Evolutionary conservation across 1,140 invertebrate species (phyloP).

Genomic region (Drosophila virilis): DNA sequence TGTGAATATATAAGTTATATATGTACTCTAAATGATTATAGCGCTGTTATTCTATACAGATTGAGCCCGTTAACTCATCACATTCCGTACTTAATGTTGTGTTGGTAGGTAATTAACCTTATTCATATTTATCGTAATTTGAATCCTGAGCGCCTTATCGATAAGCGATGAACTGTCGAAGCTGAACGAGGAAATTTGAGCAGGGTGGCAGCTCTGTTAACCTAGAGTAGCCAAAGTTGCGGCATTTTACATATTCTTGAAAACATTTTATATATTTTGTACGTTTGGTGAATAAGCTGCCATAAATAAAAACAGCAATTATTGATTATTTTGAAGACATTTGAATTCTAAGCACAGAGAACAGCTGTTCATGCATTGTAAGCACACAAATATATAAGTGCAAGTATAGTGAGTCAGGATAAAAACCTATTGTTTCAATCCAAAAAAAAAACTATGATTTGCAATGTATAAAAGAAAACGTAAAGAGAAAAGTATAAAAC

Average conservation of each 20-base stretch:
- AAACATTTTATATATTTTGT: not conserved
- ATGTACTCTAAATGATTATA: not conserved
- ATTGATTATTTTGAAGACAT: too few species aligned
- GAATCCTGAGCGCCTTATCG: not conserved
- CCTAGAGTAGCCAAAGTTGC: not conserved
- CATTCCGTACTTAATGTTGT: not conserved
- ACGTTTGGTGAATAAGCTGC: not conserved
- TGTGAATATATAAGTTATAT: not conserved
- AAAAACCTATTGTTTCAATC: too few species aligned
- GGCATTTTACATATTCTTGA: not conserved
- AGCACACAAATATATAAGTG: too few species aligned
- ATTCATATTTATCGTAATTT: not conserved
- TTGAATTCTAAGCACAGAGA: not conserved
- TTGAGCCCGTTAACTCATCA: not conserved
- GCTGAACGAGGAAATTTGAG: not conserved
- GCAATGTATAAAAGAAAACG: too few species aligned
- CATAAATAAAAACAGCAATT: too few species aligned
- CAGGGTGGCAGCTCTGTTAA: not conserved
- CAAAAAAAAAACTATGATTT: too few species aligned
- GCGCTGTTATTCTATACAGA: not conserved
- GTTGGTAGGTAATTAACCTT: conserved; percentile 2
- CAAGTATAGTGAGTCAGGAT: too few species aligned
- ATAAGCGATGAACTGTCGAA: not conserved
- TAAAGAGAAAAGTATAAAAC: too few species aligned
- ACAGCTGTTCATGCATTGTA: too few species aligned